Evolutionary conservation across 2,113 vertebrate species (phyloP), one percentile per base, ranked within the genome.

Genomic region (Heloderma charlesbogerti): DNA sequence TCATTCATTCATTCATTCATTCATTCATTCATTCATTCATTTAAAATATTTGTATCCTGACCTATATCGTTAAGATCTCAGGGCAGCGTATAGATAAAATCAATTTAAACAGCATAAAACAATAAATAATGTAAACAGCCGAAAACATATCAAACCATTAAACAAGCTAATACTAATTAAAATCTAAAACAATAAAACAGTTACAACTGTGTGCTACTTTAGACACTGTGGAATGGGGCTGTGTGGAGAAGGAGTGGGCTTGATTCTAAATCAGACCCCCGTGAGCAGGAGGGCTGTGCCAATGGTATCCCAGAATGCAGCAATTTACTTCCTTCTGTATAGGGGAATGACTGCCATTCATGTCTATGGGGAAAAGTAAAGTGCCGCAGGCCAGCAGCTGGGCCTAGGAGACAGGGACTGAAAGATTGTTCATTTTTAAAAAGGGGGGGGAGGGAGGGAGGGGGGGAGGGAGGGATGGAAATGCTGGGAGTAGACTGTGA

Each of bases 381-480:
- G 31, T 31, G 29, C 69, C 13, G 69, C 31, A 72, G 31, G 69
- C 51, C 63, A 10, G 74, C 37, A 78, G 27, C 77, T 77, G 40
- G 13, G 74, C 12, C 40, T 31, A 8, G 34, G 57, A 51, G 83
- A 69, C 57, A 29, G 37, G 12, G 67, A 83, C 81, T 40, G n/a
- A 51, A 40, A 74, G 29, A 9, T 3, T 43, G 12, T 51, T 27
- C 31, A 9, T 18, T n/a, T 48, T 77, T 90, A 74, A 84, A 82
- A 31, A 15, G 60, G 74, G 67, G 0, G 67, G 88, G 88, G 75
- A 78, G 67, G 16, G 67, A 79, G 86, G 91, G 37, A 88, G 60
- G 74, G 67, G n/a, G n/a, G n/a, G 0, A 71, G 88, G 88, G 75
- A 78, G 67, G 16, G 67, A 79, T 87, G 91, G 37, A 88, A 57